Evolutionary conservation across 2,113 vertebrate species (phyloP), one percentile per base, ranked within the genome.

Genomic region (Ranitomeya imitator): DNA sequence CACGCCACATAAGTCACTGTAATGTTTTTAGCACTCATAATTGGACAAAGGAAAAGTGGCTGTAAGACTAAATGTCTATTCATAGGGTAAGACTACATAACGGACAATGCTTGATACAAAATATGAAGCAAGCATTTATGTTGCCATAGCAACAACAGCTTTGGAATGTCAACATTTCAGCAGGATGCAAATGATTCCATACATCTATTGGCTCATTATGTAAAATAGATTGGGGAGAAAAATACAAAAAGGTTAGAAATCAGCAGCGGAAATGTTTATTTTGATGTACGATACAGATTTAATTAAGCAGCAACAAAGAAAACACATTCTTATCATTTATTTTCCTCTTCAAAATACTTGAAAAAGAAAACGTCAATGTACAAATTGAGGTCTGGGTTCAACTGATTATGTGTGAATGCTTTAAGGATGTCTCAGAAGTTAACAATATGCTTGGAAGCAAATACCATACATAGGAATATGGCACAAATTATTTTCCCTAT

Each of bases 261-360:
- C n/a, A 55, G 63, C 76, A 55, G 76, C 5, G 51, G 21, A 86
- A 87, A 57, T 80, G 63, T 87, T 86, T 86, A 79, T 69, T 54
- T 80, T 71, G 60, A 52, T 79, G 86, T 71, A 86, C 79, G 65
- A 63, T 67, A 79, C 74, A 57, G 63, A 87, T 79, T 55, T 57
- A 83, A 83, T 83, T 83, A 83, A 83, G 45, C 54, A n/a, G 61
- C 37, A 69, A 67, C 61, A 67, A 83, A 83, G 61, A 69, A 83
- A 69, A 52, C 45, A 52, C 37, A 26, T 26, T 61, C 63, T 83
- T 54, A 69, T 67, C 61, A 13, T 83, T 67, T n/a, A 52, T 51
- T 83, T 69, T 15, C n/a, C 11, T 63, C 60, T 83, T 65, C 18
- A 83, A 65, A 83, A 37, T 65, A 65, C 37, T 83, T 54, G 57